phyloP scores from a whole-genome alignment of 2,888 invertebrate genomes.

The Platynereis dumerilii region DNA sequence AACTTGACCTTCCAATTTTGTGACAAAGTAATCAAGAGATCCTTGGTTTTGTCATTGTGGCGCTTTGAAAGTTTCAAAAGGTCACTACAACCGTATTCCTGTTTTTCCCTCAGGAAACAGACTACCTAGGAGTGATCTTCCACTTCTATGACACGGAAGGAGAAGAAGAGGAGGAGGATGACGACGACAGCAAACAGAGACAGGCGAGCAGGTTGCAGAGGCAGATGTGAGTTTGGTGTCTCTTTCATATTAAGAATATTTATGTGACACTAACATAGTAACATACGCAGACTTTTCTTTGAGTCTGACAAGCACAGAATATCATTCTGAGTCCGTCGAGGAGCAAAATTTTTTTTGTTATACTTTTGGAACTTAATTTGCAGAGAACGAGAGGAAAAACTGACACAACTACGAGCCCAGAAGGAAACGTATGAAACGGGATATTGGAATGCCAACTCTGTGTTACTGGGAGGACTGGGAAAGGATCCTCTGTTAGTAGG shows the following conservation, averaged over 20 bases:
- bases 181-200: background rate
- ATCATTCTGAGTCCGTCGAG: too few relatives aligned
- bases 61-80: too few relatives aligned
- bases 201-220: background rate
- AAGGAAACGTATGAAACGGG: slow-evolving; percentile 58
- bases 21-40: too few relatives aligned
- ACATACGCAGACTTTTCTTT: too few relatives aligned
- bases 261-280: too few relatives aligned
- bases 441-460: slow-evolving; percentile 61
- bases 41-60: too few relatives aligned
- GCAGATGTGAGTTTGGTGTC: background rate
- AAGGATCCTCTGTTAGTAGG: slow-evolving; percentile 54
- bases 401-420: slow-evolving; percentile 49
- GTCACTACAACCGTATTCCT: too few relatives aligned
- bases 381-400: slow-evolving; percentile 40
- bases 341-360: too few relatives aligned
- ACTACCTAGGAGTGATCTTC: slow-evolving; percentile 60
- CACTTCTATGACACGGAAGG: slow-evolving; percentile 61
- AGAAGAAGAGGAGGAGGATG: slow-evolving; percentile 44
- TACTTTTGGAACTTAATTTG: too few relatives aligned
- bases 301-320: too few relatives aligned
- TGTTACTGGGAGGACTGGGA: slow-evolving; percentile 61
- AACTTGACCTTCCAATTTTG: too few relatives aligned
- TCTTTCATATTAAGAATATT: too few relatives aligned
- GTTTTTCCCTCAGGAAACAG: slow-evolving; percentile 53